These are phyloP conservation scores for Anas platyrhynchos DNA, from an alignment of 2,113 vertebrate genomes.

Conservation along the genomic window DNA sequence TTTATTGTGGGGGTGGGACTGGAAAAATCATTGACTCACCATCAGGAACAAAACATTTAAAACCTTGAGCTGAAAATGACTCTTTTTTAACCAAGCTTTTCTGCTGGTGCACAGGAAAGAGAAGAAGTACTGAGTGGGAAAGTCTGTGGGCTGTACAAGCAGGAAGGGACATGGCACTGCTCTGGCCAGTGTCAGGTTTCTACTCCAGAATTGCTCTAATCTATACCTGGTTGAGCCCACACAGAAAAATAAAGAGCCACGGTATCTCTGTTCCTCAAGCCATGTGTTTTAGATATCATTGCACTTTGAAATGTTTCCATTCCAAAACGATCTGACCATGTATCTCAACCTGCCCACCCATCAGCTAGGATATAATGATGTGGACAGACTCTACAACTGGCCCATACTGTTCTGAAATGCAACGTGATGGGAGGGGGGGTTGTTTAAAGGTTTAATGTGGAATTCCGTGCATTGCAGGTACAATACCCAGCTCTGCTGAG, in stretches of 20 bases:
- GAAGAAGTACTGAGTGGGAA: not conserved
- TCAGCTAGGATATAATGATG: fast-evolving
- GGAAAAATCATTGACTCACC: constrained; percentile 52
- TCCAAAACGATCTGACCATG: not conserved
- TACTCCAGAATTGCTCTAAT: not conserved
- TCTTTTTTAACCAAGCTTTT: not conserved
- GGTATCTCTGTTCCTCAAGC: fast-evolving
- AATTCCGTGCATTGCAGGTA: not conserved
- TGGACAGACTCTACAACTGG: not conserved
- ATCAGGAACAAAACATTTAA: constrained; percentile 42
- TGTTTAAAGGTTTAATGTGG: not conserved
- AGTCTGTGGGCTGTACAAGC: not conserved
- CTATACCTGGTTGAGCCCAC: not conserved
- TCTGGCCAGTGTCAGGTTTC: not conserved
- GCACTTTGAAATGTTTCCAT: not conserved
- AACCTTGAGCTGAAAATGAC: not conserved
- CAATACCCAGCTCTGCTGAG: not conserved
- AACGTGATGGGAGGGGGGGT: not conserved
- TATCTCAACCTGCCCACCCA: fast-evolving
- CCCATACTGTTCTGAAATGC: fast-evolving
- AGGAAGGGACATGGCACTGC: not conserved
- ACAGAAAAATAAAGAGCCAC: not conserved
- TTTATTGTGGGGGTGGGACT: constrained; percentile 55
- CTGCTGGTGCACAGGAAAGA: not conserved
- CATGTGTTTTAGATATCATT: not conserved